Percentiles rank a stretch among this genome's conserved stretches.
These are phyloP conservation scores for Phacellophora camtschatica DNA, from an alignment of 30 jellyfish, hydroid and myxozoan genomes.

Conservation along the genomic window DNA sequence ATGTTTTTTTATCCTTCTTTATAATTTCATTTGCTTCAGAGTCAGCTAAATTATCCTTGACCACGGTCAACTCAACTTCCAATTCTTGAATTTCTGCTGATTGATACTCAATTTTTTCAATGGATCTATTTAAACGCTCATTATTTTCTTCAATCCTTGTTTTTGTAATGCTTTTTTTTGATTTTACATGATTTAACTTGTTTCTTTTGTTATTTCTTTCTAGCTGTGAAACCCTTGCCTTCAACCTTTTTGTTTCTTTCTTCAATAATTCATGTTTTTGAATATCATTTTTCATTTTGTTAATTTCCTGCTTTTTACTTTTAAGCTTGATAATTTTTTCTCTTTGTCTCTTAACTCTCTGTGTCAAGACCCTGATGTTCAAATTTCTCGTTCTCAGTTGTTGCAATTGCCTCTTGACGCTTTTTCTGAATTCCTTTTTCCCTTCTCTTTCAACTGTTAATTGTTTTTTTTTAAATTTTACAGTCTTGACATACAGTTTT, in stretches of 20 bases:
- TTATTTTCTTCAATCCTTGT: background rate
- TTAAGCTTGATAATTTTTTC: background rate
- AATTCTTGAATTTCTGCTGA: background rate
- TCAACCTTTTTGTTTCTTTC: background rate
- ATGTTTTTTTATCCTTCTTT: too few relatives aligned
- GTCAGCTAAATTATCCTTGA: background rate
- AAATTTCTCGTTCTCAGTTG: background rate
- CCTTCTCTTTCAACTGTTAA: too few relatives aligned
- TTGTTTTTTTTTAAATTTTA: too few relatives aligned
- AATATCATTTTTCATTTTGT: background rate
- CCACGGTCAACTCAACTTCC: background rate
- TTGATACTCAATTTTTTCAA: background rate
- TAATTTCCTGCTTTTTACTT: background rate
- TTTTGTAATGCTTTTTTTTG: background rate
- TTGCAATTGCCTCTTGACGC: too few relatives aligned
- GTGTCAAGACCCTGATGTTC: background rate
- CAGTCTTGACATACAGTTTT: too few relatives aligned
- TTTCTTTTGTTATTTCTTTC: background rate
- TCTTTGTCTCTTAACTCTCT: background rate
- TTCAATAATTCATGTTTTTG: background rate
- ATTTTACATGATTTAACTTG: background rate
- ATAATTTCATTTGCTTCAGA: too few relatives aligned
- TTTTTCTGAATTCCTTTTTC: too few relatives aligned
- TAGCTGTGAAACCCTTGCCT: background rate
- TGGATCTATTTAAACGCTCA: too few relatives aligned